These are phyloP conservation scores for Phocoena phocoena DNA, from an alignment of 2,113 vertebrate species.

Conservation along the genomic window DNA sequence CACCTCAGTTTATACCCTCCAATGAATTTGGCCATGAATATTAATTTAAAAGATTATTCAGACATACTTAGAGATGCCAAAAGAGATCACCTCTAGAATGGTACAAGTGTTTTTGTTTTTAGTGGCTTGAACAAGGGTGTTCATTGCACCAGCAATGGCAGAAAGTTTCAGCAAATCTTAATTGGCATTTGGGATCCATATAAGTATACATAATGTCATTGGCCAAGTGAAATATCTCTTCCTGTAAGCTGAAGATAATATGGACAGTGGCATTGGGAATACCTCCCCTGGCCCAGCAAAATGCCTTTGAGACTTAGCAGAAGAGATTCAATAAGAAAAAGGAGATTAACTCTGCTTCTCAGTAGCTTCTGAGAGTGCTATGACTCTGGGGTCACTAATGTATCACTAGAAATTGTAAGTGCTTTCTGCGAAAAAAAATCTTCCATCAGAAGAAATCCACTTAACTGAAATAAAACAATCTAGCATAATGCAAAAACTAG, in stretches of 20 bases:
- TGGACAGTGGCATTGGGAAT: background rate
- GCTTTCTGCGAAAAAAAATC: background rate
- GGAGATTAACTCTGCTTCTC: conserved; percentile 19
- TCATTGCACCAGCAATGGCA: background rate
- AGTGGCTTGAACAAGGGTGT: background rate
- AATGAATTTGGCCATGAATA: background rate
- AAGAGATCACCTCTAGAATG: background rate
- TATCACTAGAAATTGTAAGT: conserved; percentile 27
- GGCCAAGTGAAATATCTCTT: background rate
- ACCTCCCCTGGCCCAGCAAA: background rate
- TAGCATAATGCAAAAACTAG: background rate
- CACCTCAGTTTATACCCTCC: background rate
- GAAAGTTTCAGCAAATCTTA: conserved; percentile 55
- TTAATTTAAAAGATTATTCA: background rate
- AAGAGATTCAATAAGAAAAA: conserved; percentile 46
- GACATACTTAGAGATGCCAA: background rate
- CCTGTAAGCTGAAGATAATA: conserved; percentile 39
- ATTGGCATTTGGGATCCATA: conserved; percentile 14
- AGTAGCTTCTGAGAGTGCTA: background rate
- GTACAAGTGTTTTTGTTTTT: background rate
- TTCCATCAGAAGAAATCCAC: conserved; percentile 55
- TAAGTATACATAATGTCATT: conserved; percentile 16
- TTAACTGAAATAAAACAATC: conserved; percentile 47
- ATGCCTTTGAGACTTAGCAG: conserved; percentile 38
- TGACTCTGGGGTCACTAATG: conserved; percentile 26